Base-by-base conservation (phyloP, 2,113 vertebrate genomes). In the Caranx ignobilis region DNA sequence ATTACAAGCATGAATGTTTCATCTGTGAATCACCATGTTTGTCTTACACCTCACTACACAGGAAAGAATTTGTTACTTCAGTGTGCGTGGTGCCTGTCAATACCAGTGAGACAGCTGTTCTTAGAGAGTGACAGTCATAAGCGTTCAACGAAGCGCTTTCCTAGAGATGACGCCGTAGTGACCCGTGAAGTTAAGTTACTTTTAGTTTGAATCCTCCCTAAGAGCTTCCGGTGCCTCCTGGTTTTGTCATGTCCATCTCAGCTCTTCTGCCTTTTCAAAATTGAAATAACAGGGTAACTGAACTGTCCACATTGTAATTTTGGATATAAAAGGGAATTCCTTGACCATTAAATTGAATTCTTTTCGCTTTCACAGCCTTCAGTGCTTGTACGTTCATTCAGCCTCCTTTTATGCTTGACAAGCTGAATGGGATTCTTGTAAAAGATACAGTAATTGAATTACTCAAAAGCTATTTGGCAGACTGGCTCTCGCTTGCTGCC, bases 361-460 rank as follows among this genome's bases (percentile, higher is more conserved):
- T 67, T 83, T 48, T 26, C 3, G 2, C 61, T 37, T n/a, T 62
- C 75, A 31, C 26, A 61, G 60, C 31, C 63, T 69, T 76, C 66
- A 54, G 47, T 77, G 68, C 41, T 37, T 70, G 32, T 32, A 66
- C 16, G 39, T 0, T 61, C 45, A 81, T 83, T 83, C 67, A 65
- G 39, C 48, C 45, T 34, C 48, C 16, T 67, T 77, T 71, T 62
- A 66, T 74, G 48, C 41, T 64, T 55, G 77, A 61, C 74, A 71
- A 71, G 56, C 74, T 75, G 56, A 85, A 86, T 73, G 59, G 77
- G 55, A 69, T 82, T 75, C 80, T 77, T 82, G 79, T 77, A 82
- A 83, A 75, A 68, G n/a, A 86, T 82, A 87, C 48, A 79, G 75
- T 82, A 87, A 84, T 80, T 82, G 45, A 89, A 80, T 86, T 82